Conservation (phyloP, 35 echinoderm and acorn worm genomes). For the Lytechinus pictus region DNA sequence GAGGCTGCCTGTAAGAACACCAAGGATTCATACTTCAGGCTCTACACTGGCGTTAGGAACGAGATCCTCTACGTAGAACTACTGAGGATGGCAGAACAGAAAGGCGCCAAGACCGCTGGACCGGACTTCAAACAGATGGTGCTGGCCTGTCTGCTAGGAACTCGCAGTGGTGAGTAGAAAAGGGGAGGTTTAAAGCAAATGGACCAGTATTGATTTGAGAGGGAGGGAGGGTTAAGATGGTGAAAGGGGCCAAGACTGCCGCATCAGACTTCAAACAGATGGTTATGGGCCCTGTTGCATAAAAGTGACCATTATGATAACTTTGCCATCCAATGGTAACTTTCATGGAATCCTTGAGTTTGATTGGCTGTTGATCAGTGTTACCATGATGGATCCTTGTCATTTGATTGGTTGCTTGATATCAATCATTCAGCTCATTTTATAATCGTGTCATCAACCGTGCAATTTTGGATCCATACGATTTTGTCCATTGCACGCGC, state of each 20-base stretch:
- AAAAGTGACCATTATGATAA: too few species aligned
- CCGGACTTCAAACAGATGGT: conserved; percentile 65
- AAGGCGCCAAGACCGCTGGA: conserved; percentile 8
- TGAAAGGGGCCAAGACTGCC: neutral
- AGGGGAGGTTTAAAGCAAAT: neutral
- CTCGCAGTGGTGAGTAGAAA: conserved; percentile 74
- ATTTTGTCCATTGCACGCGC: too few species aligned
- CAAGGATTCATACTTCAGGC: conserved; percentile 78
- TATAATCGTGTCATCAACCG: too few species aligned
- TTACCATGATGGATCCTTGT: too few species aligned
- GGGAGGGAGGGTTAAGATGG: neutral
- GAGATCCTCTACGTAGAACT: conserved; percentile 90
- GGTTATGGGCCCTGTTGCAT: neutral
- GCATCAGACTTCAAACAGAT: neutral
- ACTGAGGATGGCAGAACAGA: conserved; percentile 58
- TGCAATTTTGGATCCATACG: too few species aligned
- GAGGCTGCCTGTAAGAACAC: conserved; percentile 67
- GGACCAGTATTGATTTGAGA: neutral
- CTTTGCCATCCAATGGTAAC: too few species aligned
- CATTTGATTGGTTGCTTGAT: too few species aligned
- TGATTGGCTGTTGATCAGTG: too few species aligned
- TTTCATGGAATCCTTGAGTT: too few species aligned
- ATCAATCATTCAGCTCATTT: too few species aligned
- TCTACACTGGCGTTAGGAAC: conserved; percentile 79
- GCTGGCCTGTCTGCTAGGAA: conserved; percentile 63